Evolutionary conservation across 1,140 invertebrate species (phyloP).

Genomic region (Augochlora pura): DNA sequence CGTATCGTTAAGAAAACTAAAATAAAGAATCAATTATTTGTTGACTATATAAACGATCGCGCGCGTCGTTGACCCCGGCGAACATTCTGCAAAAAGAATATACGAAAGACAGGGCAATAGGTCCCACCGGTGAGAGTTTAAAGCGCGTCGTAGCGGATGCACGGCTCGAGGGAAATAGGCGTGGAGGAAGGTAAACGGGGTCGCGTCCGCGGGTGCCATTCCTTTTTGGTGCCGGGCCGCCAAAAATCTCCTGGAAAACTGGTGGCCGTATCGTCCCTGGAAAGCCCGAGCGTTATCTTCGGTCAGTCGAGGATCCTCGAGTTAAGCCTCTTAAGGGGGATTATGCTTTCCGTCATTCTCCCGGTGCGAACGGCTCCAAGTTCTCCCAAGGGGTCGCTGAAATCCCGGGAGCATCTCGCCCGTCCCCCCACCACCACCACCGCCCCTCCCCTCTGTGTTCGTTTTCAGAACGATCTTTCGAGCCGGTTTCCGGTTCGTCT

Average conservation of each 20-base stretch:
- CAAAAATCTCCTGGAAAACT: conserved; percentile 37
- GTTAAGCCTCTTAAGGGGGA: conserved; percentile 67
- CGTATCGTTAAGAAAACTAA: too few species aligned
- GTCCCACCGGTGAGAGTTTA: too few species aligned
- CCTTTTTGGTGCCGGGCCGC: conserved; percentile 16
- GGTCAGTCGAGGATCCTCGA: conserved; percentile 60
- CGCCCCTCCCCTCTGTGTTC: background rate
- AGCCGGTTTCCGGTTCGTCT: background rate
- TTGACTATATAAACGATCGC: too few species aligned
- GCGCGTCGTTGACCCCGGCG: too few species aligned
- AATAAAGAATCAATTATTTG: too few species aligned
- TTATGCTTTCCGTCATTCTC: conserved; percentile 63
- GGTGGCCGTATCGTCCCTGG: background rate
- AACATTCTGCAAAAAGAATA: too few species aligned
- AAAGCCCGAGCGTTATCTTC: conserved; percentile 52
- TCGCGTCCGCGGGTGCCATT: background rate
- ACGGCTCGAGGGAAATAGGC: background rate
- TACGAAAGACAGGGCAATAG: too few species aligned
- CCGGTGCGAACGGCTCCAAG: background rate
- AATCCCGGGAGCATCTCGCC: conserved; percentile 44
- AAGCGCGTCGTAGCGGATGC: background rate
- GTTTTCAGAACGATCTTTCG: conserved; percentile 5
- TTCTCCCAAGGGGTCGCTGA: conserved; percentile 25
- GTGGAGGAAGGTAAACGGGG: background rate
- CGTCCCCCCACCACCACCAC: background rate